These are phyloP conservation scores for Ceriagrion tenellum DNA, from an alignment of 2,888 invertebrate species.

Conservation along the genomic window DNA sequence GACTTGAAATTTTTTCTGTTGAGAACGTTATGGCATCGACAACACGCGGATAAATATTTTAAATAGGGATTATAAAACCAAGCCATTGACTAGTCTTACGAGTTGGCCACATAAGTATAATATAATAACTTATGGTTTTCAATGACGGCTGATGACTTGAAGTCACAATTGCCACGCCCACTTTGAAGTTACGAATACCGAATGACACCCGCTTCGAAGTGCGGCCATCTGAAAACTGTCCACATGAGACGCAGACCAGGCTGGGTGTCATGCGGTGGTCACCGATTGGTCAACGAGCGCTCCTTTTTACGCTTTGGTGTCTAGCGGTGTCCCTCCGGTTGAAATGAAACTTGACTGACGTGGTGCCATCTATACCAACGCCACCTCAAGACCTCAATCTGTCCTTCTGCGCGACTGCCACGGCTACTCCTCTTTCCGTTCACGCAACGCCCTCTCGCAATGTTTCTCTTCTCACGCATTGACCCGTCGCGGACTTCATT, in stretches of 20 bases:
- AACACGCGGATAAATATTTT: too few relatives aligned
- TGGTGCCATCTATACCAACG: neutral
- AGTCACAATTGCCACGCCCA: too few relatives aligned
- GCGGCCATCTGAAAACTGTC: neutral
- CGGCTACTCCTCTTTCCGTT: neutral
- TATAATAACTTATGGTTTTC: too few relatives aligned
- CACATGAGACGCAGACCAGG: neutral
- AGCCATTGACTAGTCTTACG: too few relatives aligned
- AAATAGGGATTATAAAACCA: too few relatives aligned
- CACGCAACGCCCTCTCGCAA: neutral
- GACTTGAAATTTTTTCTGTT: too few relatives aligned
- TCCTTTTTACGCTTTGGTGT: neutral
- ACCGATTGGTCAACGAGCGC: neutral
- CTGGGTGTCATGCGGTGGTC: neutral
- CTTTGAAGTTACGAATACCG: too few relatives aligned
- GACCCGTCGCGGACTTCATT: neutral
- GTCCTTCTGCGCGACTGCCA: neutral
- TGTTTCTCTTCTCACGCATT: neutral
- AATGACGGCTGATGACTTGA: too few relatives aligned
- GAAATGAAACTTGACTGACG: slow-evolving; percentile 1
- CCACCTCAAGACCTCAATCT: neutral
- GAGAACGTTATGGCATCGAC: too few relatives aligned
- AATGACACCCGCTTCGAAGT: too few relatives aligned
- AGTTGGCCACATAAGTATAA: too few relatives aligned
- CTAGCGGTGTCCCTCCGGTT: neutral